phyloP scores from a whole-genome alignment of 92 coral and sea anemone genomes.

The Porites cylindrica region DNA sequence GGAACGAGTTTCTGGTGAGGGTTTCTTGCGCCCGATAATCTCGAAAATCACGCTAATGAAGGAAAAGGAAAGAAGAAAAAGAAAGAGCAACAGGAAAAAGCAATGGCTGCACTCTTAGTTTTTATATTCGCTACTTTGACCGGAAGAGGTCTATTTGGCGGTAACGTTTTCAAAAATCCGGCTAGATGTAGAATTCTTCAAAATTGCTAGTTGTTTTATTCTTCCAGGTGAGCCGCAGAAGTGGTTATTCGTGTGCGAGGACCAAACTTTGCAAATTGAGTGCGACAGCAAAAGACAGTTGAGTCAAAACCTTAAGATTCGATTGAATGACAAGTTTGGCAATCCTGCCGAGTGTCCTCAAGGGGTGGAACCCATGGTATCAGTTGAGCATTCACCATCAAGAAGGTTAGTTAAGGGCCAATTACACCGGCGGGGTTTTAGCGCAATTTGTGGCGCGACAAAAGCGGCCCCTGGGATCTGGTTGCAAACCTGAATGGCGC shows the following conservation, averaged over 20 bases:
- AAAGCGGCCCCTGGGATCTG: too few species aligned
- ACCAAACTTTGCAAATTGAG: constrained; percentile 58
- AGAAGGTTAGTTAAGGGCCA: constrained; percentile 7
- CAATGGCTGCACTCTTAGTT: too few species aligned
- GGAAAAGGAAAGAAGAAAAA: too few species aligned
- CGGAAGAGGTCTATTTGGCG: too few species aligned
- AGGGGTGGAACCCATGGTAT: constrained; percentile 69
- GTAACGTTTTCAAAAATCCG: too few species aligned
- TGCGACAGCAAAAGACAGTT: constrained; percentile 68
- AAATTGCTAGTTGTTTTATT: neutral
- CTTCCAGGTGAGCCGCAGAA: constrained; percentile 78
- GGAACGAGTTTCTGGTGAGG: too few species aligned
- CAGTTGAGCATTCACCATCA: constrained; percentile 72
- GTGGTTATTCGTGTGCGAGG: constrained; percentile 71
- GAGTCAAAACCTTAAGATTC: constrained; percentile 60
- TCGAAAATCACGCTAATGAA: too few species aligned
- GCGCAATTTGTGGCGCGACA: too few species aligned
- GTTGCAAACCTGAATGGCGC: too few species aligned
- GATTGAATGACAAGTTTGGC: constrained; percentile 67
- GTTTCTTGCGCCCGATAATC: too few species aligned
- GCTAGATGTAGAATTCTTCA: neutral
- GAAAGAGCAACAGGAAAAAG: too few species aligned
- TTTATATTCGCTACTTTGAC: too few species aligned
- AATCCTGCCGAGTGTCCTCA: constrained; percentile 77
- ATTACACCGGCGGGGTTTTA: neutral